phyloP scores from a whole-genome alignment of 1,140 invertebrate genomes.

The Meloidogyne floridensis region DNA sequence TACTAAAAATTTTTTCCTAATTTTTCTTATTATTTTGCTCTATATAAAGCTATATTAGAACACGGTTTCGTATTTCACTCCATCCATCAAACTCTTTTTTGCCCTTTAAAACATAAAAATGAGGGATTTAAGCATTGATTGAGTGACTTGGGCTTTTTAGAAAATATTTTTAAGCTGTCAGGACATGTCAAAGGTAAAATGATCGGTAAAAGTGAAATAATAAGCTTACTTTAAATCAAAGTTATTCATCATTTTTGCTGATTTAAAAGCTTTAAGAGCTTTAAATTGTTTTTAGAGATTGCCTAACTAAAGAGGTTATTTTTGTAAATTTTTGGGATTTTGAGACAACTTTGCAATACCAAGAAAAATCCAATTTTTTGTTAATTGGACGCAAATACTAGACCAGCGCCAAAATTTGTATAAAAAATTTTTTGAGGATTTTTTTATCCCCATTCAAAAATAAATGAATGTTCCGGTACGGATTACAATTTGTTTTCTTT shows the following conservation, averaged over 20 bases:
- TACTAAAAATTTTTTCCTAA: no score
- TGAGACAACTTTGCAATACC: no score
- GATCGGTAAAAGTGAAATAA: not conserved
- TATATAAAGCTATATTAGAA: not conserved
- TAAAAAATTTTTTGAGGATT: no score
- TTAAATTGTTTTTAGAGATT: not conserved
- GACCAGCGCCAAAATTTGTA: no score
- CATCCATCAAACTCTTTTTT: not conserved
- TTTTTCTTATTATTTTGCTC: not conserved
- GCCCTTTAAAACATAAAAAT: not conserved
- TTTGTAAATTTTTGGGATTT: not conserved
- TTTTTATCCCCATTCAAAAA: no score
- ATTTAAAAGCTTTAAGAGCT: not conserved
- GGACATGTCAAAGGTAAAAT: not conserved
- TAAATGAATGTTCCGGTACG: no score
- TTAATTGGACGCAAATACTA: no score
- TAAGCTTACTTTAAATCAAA: not conserved
- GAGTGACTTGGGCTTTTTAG: not conserved
- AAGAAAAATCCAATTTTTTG: no score
- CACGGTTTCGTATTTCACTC: conserved; percentile 6
- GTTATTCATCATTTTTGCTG: not conserved
- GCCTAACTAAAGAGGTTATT: not conserved
- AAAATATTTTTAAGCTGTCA: not conserved
- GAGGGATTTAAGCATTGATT: not conserved
- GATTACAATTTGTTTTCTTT: no score